A percentile compares a stretch with the other conserved stretches of the same genome.
These are phyloP conservation scores for Platalea minor DNA, from an alignment of 2,797 vertebrate genomes.

Conservation along the genomic window DNA sequence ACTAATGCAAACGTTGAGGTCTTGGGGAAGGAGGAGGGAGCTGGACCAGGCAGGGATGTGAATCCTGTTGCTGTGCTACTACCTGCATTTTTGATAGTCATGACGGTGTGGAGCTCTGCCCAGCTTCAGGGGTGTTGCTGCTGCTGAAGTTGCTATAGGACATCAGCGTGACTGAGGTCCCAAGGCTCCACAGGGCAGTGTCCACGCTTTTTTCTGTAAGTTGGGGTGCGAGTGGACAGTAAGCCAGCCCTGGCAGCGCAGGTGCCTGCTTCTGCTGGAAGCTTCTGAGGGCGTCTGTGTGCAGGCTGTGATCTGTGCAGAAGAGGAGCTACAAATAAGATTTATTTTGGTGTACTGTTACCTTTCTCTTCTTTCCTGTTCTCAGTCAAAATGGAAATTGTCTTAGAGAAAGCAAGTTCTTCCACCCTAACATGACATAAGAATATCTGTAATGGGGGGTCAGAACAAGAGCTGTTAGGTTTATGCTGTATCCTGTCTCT, in stretches of 20 bases:
- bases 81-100: background rate
- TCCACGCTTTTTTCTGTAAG: background rate
- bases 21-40: background rate
- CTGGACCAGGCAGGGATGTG: background rate
- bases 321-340: background rate
- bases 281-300: background rate
- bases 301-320: background rate
- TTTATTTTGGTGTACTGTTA: background rate
- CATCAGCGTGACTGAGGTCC: background rate
- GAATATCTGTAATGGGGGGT: background rate
- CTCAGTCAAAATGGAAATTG: background rate
- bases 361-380: background rate
- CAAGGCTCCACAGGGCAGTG: rapidly evolving
- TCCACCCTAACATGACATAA: background rate
- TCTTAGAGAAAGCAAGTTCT: background rate
- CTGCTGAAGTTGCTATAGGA: background rate
- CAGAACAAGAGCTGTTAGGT: background rate
- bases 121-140: background rate
- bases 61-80: background rate
- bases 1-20: background rate
- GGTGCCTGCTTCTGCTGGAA: background rate
- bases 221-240: background rate
- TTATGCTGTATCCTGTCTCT: background rate
- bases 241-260: background rate
- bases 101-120: background rate